Base-by-base conservation (phyloP, 1,140 invertebrate genomes). In the Reticulitermes speratus region DNA sequence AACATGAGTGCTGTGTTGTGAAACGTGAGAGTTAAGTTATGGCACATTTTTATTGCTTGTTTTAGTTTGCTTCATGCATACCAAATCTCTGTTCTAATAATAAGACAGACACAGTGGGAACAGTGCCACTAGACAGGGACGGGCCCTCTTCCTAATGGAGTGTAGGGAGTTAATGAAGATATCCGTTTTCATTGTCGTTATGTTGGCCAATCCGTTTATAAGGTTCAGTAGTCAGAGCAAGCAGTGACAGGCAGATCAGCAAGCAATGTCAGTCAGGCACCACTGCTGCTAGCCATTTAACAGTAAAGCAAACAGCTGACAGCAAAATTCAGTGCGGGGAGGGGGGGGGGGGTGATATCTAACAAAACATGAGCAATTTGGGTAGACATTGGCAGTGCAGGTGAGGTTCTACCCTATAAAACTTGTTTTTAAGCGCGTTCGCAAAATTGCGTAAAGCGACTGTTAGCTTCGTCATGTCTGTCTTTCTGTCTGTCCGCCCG, bases 91-190 rank as follows among this genome's bases (percentile, higher is more conserved):
- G 52, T 55, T 48, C 45, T 48, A 48, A 48, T 48, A 48, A 48
- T 48, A 48, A 48, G 45, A 48, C 45, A 16, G 16, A 65, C 55
- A 59, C 21, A 59, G 21, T 21, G 25, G 65, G n/a, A 75, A 30
- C 25, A 12, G 65, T 30, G 65, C 65, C 65, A 30, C 65, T 75
- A 11, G 65, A 11, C 65, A n/a, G n/a, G 25, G n/a, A 14, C n/a
- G 6, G n/a, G n/a, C 25, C n/a, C n/a, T n/a, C 25, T 25, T 75
- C 25, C 65, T n/a, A 75, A 75, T 75, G 65, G 65, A 75, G 65
- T 75, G 65, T 30, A 75, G 65, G 65, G 65, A 75, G 65, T 75
- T 75, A 75, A 75, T 75, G 65, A 75, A 30, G 65, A 75, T 75
- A 30, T 75, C 65, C 65, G 65, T 75, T 75, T 75, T 75, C 65